These are phyloP conservation scores for Lissocephala sabroskyi DNA, from an alignment of 2,888 invertebrate species.

Conservation along the genomic window DNA sequence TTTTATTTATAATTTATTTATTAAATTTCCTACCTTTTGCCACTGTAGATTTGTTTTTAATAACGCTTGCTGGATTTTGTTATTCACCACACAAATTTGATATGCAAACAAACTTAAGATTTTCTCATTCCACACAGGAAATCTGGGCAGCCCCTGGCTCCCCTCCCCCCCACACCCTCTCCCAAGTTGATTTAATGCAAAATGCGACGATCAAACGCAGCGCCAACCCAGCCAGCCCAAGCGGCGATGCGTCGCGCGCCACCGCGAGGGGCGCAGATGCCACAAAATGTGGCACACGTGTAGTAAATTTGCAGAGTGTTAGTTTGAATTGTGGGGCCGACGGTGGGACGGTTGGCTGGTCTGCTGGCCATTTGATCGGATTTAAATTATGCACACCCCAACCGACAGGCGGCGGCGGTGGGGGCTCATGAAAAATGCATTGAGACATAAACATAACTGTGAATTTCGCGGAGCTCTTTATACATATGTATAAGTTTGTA, in stretches of 20 bases:
- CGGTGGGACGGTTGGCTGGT: background rate
- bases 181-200: too few relatives aligned
- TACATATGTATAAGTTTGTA: too few relatives aligned
- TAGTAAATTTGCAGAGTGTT: conserved; percentile 24
- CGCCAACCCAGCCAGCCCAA: too few relatives aligned
- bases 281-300: conserved; percentile 15
- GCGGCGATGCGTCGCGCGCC: conserved; percentile 7
- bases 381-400: conserved; percentile 29
- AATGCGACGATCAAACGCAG: background rate
- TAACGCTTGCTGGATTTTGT: too few relatives aligned
- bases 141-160: background rate
- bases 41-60: too few relatives aligned
- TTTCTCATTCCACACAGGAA: conserved; percentile 22
- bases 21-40: background rate
- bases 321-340: conserved; percentile 22
- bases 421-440: conserved; percentile 35
- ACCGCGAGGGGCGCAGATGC: background rate
- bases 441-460: conserved; percentile 16
- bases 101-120: too few relatives aligned
- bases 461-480: background rate
- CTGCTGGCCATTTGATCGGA: background rate
- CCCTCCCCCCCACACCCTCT: too few relatives aligned
- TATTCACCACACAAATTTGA: too few relatives aligned
- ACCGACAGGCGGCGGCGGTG: conserved; percentile 7
- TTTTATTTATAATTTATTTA: background rate